Evolutionary conservation across 1,140 invertebrate genomes (phyloP), one percentile per base, ranked within the genome.

Genomic region (Acyrthosiphon pisum): DNA sequence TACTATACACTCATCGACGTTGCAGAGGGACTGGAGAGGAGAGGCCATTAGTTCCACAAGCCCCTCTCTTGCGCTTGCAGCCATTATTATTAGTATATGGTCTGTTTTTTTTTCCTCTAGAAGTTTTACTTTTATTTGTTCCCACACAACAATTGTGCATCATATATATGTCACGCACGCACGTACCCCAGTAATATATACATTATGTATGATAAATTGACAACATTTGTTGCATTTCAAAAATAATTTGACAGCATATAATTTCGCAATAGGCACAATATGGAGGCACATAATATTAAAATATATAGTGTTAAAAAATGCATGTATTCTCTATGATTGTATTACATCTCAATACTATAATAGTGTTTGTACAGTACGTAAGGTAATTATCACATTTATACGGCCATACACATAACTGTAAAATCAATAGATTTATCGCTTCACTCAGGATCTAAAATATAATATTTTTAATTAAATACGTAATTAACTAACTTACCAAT

Each of bases 121-220:
- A 89, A 89, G 35, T 56, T 89, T 89, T 89, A 56, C 50, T 89
- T 89, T 89, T 89, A 89, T 89, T 89, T 89, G 50, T 89, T 89
- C 50, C 88, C 88, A 26, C 48, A 37, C 50, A 56, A 41, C 50
- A 41, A 89, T 53, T 56, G 88, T 37, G 46, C n/a, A 22, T 50
- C 46, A 48, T 50, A 35, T 35, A 86, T 22, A 86, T 37, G 37
- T 44, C 83, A 30, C 18, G 20, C 46, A 50, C 30, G 35, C 30
- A n/a, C 26, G 46, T 87, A 87, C 46, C 26, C 3, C 26, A 87
- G 9, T 46, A 14, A 86, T 83, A 83, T 8, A 83, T 83, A 83
- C 22, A 11, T 53, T 18, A 76, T 18, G 60, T n/a, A n/a, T 76
- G 35, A 37, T 37, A 83, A 83, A 83, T 83, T 22, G 76, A 83